Conservation (phyloP, 2,888 invertebrate genomes). For the Drosophila villosipedis region DNA sequence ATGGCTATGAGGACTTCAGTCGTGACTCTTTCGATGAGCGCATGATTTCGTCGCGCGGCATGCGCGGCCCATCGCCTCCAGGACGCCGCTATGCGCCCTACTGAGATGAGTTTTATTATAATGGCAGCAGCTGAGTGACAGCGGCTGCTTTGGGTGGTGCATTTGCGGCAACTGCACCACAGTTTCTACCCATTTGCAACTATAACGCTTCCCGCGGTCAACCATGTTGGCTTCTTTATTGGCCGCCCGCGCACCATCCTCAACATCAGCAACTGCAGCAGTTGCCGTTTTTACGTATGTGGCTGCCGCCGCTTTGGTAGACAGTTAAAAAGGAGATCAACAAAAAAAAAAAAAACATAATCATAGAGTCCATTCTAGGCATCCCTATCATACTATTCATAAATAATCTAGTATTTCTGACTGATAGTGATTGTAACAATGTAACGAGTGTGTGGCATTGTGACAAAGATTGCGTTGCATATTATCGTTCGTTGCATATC, state of each 20-base stretch:
- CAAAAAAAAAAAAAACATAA: conserved; percentile 25
- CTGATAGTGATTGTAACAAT: conserved; percentile 48
- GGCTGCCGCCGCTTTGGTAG: conserved; percentile 58
- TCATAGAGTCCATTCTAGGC: conserved; percentile 34
- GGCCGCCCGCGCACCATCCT: conserved; percentile 46
- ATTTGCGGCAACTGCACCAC: conserved; percentile 46
- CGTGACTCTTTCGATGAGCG: conserved; percentile 95
- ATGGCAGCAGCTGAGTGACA: conserved; percentile 74
- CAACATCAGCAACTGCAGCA: conserved; percentile 40
- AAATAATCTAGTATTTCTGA: conserved; percentile 48
- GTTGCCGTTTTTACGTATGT: conserved; percentile 55
- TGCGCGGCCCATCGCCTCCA: conserved; percentile 93
- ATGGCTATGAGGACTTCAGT: conserved; percentile 95
- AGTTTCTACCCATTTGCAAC: conserved; percentile 39
- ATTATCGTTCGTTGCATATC: conserved; percentile 25
- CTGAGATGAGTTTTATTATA: conserved; percentile 86
- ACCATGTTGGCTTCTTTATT: conserved; percentile 59
- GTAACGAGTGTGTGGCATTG: conserved; percentile 12
- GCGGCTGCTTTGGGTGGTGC: conserved; percentile 34
- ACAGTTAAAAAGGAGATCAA: conserved; percentile 30
- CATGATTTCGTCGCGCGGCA: conserved; percentile 86
- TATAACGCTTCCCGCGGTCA: conserved; percentile 25
- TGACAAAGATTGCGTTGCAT: neutral
- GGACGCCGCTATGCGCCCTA: conserved; percentile 95
- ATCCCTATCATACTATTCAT: conserved; percentile 45